Base-by-base conservation (phyloP, 2,888 invertebrate species). In the Stratiomys singularior region DNA sequence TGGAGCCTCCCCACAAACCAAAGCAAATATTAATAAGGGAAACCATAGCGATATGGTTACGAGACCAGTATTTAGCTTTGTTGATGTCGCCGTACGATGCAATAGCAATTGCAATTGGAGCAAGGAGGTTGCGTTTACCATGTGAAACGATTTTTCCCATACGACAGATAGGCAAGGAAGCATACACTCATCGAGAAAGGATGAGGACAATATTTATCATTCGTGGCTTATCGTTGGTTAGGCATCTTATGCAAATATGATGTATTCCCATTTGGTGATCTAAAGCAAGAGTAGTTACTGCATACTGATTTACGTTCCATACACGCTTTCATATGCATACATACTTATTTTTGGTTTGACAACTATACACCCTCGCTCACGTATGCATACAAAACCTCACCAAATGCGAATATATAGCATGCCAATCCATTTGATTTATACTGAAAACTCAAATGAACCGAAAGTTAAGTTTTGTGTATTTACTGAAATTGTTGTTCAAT, bases 221-320 rank as follows among this genome's bases (percentile, higher is more conserved):
- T 37, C 74, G 74, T 30, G 74, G 74, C 74, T 74, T 74, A 74
- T 74, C 74, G 30, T 27, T 30, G 56, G 58, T 37, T 58, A 58
- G 13, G 60, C 74, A 58, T 58, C 74, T 74, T 74, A 44, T 60
- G 74, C 74, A 74, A 74, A 74, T 58, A 74, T 60, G 69, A 46
- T 21, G 47, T 23, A 30, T 23, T 46, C 25, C 25, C 69, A 46
- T 37, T 67, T 11, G 46, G 23, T 13, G 25, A 25, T 18, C 44
- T 18, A 69, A n/a, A 25, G 30, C 28, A 1, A 13, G 58, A 64
- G 64, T 28, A 64, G 28, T 30, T 64, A 64, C 28, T 30, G 64
- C 1, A 28, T 64, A n/a, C 18, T 64, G 64, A 64, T 30, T 64
- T 30, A 15, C 15, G 60, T 60, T 23, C n/a, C 7, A 5, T 52